Conservation (phyloP, 2,888 invertebrate species). For the Heterodera filipjevi region DNA sequence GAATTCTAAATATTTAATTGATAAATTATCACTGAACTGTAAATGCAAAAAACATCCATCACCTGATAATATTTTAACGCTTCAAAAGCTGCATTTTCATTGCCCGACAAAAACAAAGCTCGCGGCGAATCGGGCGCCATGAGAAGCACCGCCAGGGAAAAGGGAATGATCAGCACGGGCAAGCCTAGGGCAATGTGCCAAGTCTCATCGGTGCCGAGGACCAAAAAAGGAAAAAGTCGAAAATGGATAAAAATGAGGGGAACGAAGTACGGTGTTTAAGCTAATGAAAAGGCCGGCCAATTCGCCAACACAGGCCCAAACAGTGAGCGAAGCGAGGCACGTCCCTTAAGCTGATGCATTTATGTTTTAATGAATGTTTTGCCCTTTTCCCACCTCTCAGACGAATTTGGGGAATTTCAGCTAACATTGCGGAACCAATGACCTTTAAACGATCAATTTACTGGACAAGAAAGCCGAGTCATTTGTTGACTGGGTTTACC, state of each 20-base stretch:
- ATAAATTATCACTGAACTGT: background rate
- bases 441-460: constrained; percentile 43
- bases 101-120: constrained; percentile 47
- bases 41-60: background rate
- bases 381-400: constrained; percentile 47
- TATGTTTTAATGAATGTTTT: background rate
- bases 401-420: constrained; percentile 53
- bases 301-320: constrained; percentile 61
- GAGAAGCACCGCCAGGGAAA: constrained; percentile 46
- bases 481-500: constrained; percentile 30
- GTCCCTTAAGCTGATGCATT: background rate
- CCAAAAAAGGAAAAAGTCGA: background rate
- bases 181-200: constrained; percentile 57
- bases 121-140: constrained; percentile 57
- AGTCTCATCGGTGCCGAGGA: constrained; percentile 44
- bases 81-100: constrained; percentile 45
- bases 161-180: constrained; percentile 49
- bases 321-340: constrained; percentile 46
- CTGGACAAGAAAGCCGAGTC: background rate
- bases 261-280: constrained; percentile 36
- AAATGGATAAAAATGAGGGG: background rate
- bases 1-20: constrained; percentile 32
- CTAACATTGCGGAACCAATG: constrained; percentile 56
- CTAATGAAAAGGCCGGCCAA: constrained; percentile 54
- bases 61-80: constrained; percentile 54